These are phyloP conservation scores for Opisthocomus hoazin DNA, from an alignment of 2,113 vertebrate species.

Conservation along the genomic window DNA sequence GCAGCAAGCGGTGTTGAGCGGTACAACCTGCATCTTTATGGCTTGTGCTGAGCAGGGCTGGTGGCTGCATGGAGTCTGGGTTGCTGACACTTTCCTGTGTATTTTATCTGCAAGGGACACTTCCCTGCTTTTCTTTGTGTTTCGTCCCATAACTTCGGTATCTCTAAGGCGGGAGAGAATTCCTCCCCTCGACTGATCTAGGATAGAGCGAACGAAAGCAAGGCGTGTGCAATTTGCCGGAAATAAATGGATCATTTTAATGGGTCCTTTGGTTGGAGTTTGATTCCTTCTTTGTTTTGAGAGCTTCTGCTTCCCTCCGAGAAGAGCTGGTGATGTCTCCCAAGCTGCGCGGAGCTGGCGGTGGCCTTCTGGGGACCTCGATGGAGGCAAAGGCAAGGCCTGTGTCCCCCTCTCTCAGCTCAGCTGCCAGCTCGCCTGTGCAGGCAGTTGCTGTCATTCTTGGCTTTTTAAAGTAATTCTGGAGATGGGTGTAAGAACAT, in stretches of 20 bases:
- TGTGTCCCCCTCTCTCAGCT: neutral
- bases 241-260: neutral
- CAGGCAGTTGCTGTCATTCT: neutral
- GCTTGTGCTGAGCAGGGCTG: conserved; percentile 47
- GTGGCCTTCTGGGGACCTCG: neutral
- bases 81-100: neutral
- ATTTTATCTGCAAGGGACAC: conserved; percentile 31
- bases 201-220: neutral
- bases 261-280: neutral
- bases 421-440: neutral
- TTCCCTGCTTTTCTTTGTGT: conserved; percentile 44
- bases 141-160: conserved; percentile 13
- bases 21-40: conserved; percentile 9
- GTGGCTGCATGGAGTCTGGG: conserved; percentile 14
- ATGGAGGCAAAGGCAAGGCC: accelerated
- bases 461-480: neutral
- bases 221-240: neutral
- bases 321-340: neutral
- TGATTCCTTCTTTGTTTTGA: neutral
- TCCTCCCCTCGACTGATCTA: neutral
- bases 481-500: neutral
- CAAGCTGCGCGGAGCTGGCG: neutral
- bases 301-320: neutral
- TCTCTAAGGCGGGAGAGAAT: conserved; percentile 42
- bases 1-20: neutral